Evolutionary conservation across 2,113 vertebrate genomes (phyloP).

Genomic region (Plecturocebus donacophilus): DNA sequence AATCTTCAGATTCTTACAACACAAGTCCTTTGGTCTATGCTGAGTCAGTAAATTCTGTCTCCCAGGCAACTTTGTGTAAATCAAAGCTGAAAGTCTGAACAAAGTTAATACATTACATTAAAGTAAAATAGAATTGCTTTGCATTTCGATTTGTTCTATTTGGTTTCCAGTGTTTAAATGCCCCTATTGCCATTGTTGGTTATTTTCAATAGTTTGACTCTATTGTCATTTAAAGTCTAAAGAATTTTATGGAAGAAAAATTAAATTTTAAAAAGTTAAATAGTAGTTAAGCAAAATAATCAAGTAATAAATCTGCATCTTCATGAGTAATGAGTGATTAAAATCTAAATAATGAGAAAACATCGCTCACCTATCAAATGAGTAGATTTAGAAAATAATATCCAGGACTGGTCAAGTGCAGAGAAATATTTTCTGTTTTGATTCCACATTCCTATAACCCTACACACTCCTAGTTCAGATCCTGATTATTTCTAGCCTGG

Average conservation of each 20-base stretch:
- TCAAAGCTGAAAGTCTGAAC: conserved; percentile 64
- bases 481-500: not conserved
- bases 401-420: not conserved
- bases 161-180: conserved; percentile 39
- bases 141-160: conserved; percentile 37
- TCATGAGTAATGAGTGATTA: not conserved
- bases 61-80: conserved; percentile 56
- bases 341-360: conserved; percentile 15
- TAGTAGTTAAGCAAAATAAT: conserved; percentile 29
- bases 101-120: conserved; percentile 63
- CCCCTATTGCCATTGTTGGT: not conserved
- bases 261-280: conserved; percentile 21
- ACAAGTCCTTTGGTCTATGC: conserved; percentile 31
- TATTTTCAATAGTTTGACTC: conserved; percentile 13
- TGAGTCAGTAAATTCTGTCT: conserved; percentile 64
- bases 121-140: conserved; percentile 48
- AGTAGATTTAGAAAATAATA: conserved; percentile 29
- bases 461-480: not conserved
- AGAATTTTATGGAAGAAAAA: conserved; percentile 15
- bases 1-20: conserved; percentile 7
- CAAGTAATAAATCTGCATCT: not conserved
- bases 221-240: not conserved
- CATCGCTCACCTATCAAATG: not conserved
- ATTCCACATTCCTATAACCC: not conserved
- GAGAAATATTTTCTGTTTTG: not conserved